Evolutionary conservation across 2,113 vertebrate genomes (phyloP).

Genomic region (Oncorhynchus masou): DNA sequence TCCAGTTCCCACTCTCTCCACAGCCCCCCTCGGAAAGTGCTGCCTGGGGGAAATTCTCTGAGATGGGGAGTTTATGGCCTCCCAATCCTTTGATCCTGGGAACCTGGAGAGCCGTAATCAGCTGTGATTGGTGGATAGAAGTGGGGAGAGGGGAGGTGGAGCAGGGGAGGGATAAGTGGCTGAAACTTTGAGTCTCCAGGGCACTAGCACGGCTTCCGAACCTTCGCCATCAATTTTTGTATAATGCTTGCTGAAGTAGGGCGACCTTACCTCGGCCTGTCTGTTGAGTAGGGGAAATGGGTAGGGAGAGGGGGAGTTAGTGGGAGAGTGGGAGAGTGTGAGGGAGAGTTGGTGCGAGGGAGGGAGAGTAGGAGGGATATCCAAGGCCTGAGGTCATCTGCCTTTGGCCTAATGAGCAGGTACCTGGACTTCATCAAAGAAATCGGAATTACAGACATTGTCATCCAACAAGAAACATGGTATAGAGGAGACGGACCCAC

Average conservation of each 20-base stretch:
- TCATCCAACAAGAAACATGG: no score
- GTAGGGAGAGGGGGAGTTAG: neutral
- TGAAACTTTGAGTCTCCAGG: constrained; percentile 27
- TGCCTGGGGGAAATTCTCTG: constrained; percentile 52
- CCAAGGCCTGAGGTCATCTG: no score
- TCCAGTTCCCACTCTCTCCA: neutral
- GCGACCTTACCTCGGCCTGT: constrained; percentile 27
- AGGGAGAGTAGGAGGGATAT: neutral
- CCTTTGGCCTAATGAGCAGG: no score
- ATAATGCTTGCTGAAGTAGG: constrained; percentile 56
- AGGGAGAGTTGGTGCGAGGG: neutral
- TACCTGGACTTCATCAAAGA: no score
- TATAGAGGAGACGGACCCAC: no score
- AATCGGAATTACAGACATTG: no score
- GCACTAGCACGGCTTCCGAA: constrained; percentile 30
- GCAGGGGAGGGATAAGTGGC: constrained; percentile 39
- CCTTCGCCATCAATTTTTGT: constrained; percentile 58
- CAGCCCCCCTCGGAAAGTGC: constrained; percentile 21
- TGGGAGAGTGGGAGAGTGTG: neutral
- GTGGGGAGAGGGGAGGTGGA: constrained; percentile 20
- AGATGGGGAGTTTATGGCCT: constrained; percentile 49
- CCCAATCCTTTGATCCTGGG: constrained; percentile 65
- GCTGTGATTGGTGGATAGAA: neutral
- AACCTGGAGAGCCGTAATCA: constrained; percentile 64
- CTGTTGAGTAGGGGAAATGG: neutral